Evolutionary conservation across 2,888 invertebrate genomes (phyloP).

Genomic region (Cryptus armator): DNA sequence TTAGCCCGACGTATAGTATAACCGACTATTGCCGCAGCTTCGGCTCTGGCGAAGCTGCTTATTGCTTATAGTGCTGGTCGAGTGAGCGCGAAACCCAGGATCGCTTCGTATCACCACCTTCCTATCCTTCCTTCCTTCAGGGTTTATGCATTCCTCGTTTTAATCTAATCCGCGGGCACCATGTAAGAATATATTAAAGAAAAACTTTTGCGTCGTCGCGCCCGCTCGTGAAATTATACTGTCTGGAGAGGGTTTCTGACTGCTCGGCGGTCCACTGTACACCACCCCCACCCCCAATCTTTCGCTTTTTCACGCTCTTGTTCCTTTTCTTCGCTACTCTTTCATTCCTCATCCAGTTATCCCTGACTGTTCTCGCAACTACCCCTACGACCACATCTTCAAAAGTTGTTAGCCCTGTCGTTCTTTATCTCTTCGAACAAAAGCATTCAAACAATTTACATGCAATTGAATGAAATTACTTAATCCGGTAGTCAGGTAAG

Average conservation of each 20-base stretch:
- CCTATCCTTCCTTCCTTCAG: constrained; percentile 53
- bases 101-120: constrained; percentile 48
- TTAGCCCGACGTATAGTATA: constrained; percentile 40
- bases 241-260: constrained; percentile 69
- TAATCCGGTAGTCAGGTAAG: too few relatives aligned
- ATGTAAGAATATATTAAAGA: constrained; percentile 85
- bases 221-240: constrained; percentile 81
- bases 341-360: constrained; percentile 2
- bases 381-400: constrained; percentile 67
- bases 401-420: constrained; percentile 69
- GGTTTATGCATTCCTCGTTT: constrained; percentile 82
- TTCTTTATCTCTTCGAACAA: constrained; percentile 3
- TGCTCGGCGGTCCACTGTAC: constrained; percentile 46
- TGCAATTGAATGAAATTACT: constrained; percentile 73
- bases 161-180: constrained; percentile 84
- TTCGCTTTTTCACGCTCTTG: constrained; percentile 52
- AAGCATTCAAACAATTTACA: constrained; percentile 77
- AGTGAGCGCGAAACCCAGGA: constrained; percentile 46
- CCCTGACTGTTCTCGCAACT: constrained; percentile 17
- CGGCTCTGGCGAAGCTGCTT: constrained; percentile 66
- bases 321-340: constrained; percentile 17
- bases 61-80: constrained; percentile 65
- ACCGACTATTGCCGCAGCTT: constrained; percentile 36
- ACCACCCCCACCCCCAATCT: constrained; percentile 57
- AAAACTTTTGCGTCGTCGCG: constrained; percentile 79